A percentile compares a stretch with the other conserved stretches of the same genome.
Conservation (phyloP, 2,888 invertebrate genomes). For the Eretmocerus hayati region DNA sequence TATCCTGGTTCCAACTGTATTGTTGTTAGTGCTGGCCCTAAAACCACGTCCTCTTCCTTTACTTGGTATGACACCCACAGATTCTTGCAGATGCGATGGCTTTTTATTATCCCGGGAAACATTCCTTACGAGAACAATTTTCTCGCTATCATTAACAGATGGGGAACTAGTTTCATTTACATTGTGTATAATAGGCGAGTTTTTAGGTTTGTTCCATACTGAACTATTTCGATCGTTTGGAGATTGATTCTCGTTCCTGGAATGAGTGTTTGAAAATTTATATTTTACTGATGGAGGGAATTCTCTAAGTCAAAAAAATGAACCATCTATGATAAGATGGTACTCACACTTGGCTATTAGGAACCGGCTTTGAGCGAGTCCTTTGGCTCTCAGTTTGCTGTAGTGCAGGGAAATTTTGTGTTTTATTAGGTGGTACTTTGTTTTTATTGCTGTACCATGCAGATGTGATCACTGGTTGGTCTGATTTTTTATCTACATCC, state of each 20-base stretch:
- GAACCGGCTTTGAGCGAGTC: constrained; percentile 27
- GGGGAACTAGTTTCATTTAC: constrained; percentile 32
- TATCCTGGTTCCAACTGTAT: constrained; percentile 36
- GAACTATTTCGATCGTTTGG: constrained; percentile 39
- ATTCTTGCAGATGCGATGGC: constrained; percentile 32
- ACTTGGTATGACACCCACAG: constrained; percentile 35
- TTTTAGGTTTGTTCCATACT: constrained; percentile 37
- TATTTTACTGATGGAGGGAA: no score
- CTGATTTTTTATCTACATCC: constrained; percentile 31
- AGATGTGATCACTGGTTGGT: constrained; percentile 43
- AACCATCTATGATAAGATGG: background rate
- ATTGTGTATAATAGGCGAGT: constrained; percentile 30
- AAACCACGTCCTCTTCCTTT: constrained; percentile 42
- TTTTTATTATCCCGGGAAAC: constrained; percentile 35
- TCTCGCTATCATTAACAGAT: constrained; percentile 30
- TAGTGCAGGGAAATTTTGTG: constrained; percentile 42
- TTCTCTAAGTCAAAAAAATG: background rate
- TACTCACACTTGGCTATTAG: constrained; percentile 32
- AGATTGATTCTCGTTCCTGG: constrained; percentile 41
- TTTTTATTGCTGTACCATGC: constrained; percentile 46
- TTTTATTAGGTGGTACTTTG: constrained; percentile 29
- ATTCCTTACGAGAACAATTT: constrained; percentile 27
- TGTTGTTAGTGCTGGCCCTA: constrained; percentile 38
- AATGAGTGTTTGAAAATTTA: no score
- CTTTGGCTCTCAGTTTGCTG: constrained; percentile 38